These are phyloP conservation scores for Pentalonia nigronervosa DNA, from an alignment of 1,140 invertebrate genomes.

Conservation along the genomic window DNA sequence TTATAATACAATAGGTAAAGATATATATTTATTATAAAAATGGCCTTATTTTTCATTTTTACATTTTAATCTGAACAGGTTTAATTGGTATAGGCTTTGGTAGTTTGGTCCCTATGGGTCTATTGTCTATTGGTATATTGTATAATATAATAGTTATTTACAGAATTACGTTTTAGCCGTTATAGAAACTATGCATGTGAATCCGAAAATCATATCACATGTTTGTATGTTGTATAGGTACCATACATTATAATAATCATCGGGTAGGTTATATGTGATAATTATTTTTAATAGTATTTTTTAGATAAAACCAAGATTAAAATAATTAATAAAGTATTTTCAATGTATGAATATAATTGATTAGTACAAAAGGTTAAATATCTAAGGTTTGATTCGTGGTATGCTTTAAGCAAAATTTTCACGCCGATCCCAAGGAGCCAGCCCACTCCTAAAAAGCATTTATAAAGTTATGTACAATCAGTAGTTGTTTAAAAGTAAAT, in stretches of 20 bases:
- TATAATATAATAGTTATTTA: background rate
- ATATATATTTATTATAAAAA: background rate
- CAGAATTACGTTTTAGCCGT: background rate
- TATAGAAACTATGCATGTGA: background rate
- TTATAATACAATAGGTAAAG: background rate
- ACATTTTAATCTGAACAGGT: slow-evolving; percentile 40
- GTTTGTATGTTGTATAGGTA: no score
- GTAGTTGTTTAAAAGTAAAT: background rate
- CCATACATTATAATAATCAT: background rate
- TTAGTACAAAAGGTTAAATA: background rate
- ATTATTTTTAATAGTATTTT: background rate
- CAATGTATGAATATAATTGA: background rate
- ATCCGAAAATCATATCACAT: background rate
- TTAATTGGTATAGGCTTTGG: background rate
- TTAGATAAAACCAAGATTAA: background rate
- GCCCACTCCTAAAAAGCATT: background rate
- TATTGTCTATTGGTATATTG: background rate
- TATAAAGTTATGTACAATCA: background rate
- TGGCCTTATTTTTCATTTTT: background rate
- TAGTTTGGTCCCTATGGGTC: background rate
- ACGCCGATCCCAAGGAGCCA: background rate
- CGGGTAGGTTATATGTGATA: background rate
- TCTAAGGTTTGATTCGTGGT: background rate
- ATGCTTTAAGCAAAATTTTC: background rate
- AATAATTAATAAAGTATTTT: background rate